phyloP scores from a whole-genome alignment of 2,797 vertebrate species.

The Danionella dracula region DNA sequence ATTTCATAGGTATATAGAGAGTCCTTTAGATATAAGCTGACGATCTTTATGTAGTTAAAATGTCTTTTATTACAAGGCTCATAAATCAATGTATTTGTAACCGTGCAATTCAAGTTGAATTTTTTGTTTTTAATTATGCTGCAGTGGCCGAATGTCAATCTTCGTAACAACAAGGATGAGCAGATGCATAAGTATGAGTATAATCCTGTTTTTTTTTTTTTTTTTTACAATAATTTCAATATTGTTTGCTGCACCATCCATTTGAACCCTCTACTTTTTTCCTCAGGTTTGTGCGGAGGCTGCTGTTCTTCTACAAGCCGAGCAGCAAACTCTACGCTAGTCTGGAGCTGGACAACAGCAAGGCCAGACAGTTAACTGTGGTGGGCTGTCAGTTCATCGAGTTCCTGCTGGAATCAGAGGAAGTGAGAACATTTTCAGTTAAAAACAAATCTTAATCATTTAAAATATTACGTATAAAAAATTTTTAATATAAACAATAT shows the following conservation, averaged over 20 bases:
- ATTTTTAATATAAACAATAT: too few relatives aligned
- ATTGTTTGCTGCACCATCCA: too few relatives aligned
- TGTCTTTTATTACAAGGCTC: too few relatives aligned
- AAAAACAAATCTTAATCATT: too few relatives aligned
- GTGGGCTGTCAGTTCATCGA: constrained; percentile 96
- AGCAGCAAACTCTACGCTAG: constrained; percentile 93
- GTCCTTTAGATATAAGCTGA: too few relatives aligned
- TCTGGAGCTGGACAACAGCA: constrained; percentile 85
- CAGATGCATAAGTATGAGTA: constrained; percentile 88
- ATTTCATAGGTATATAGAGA: too few relatives aligned
- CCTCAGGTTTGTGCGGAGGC: constrained; percentile 88
- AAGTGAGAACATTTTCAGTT: constrained; percentile 69
- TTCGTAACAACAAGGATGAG: constrained; percentile 97
- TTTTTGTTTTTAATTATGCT: constrained; percentile 1
- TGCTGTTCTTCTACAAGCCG: constrained; percentile 96
- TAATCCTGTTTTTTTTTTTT: too few relatives aligned
- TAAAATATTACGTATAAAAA: too few relatives aligned
- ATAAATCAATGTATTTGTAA: too few relatives aligned
- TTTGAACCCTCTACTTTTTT: background rate
- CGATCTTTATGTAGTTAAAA: too few relatives aligned
- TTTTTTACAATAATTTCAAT: too few relatives aligned
- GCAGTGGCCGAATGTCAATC: constrained; percentile 95
- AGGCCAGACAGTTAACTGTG: constrained; percentile 92
- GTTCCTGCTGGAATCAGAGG: constrained; percentile 95
- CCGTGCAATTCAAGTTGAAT: background rate